These are phyloP conservation scores for Porites lutea DNA, from an alignment of 64 coral and sea anemone species.

Conservation along the genomic window DNA sequence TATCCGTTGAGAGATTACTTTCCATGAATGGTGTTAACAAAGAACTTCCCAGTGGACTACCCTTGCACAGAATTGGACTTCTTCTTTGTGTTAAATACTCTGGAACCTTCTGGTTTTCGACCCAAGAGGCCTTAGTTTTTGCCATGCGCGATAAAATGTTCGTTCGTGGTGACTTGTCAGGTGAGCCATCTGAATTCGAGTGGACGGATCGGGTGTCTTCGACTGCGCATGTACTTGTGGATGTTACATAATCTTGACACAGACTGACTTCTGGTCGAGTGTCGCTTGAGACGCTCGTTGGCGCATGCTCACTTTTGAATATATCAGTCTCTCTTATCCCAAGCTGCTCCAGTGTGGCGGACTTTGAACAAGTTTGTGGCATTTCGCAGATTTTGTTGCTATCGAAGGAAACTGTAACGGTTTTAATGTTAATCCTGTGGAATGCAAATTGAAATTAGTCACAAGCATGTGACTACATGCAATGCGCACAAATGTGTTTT, in stretches of 20 bases:
- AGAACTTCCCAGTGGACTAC: conserved; percentile 6
- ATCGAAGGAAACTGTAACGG: conserved; percentile 26
- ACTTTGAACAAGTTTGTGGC: not conserved
- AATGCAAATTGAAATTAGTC: not conserved
- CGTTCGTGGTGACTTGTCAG: conserved; percentile 45
- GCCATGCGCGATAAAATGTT: conserved; percentile 97
- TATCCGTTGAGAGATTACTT: conserved; percentile 42
- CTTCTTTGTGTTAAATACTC: conserved; percentile 29
- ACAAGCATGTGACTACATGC: not conserved
- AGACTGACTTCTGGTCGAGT: not conserved
- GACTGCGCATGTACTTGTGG: conserved; percentile 6
- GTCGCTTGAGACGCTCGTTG: not conserved
- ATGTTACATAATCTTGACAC: conserved; percentile 24
- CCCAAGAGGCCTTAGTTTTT: conserved; percentile 81
- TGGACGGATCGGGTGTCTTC: conserved; percentile 45
- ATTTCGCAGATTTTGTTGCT: not conserved
- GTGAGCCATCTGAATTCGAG: conserved; percentile 42
- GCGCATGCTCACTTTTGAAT: not conserved
- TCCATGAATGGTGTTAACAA: conserved; percentile 65
- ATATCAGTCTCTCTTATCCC: not conserved
- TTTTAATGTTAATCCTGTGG: conserved; percentile 22
- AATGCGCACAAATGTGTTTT: not conserved
- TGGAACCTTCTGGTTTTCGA: conserved; percentile 70
- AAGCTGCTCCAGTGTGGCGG: not conserved
- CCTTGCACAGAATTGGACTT: conserved; percentile 69